phyloP scores from a whole-genome alignment of 2,113 vertebrate genomes.

The Rousettus leschenaultii region DNA sequence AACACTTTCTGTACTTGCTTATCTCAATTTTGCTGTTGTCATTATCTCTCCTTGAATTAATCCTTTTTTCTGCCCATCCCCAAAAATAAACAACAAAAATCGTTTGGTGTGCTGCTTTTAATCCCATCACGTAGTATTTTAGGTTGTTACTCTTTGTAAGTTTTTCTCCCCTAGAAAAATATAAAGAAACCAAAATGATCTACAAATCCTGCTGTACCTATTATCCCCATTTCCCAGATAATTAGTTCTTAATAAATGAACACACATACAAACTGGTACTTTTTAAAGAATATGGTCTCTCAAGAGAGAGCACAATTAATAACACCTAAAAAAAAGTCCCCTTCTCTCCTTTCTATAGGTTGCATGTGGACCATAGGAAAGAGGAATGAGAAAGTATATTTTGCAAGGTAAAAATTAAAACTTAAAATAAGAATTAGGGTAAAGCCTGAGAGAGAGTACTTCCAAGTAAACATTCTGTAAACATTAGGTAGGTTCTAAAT shows the following conservation, averaged over 20 bases:
- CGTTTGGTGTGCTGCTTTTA: neutral
- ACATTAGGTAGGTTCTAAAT: neutral
- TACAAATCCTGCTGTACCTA: neutral
- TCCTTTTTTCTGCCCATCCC: neutral
- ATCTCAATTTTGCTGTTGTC: neutral
- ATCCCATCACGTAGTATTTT: neutral
- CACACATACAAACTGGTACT: neutral
- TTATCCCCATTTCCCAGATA: neutral
- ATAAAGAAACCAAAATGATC: neutral
- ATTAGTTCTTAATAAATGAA: neutral
- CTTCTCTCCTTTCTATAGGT: neutral
- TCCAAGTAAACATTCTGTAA: neutral
- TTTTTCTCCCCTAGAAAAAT: neutral
- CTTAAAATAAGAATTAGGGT: neutral
- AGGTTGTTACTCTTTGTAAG: neutral
- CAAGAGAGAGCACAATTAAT: neutral
- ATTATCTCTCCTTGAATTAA: neutral
- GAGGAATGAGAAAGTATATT: neutral
- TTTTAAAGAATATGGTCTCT: neutral
- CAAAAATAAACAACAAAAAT: neutral
- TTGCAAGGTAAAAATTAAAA: conserved; percentile 29
- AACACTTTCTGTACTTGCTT: neutral
- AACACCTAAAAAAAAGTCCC: neutral
- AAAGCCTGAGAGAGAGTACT: neutral
- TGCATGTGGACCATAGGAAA: neutral